Evolutionary conservation across 2,797 vertebrate genomes (phyloP).

Genomic region (Menidia menidia): DNA sequence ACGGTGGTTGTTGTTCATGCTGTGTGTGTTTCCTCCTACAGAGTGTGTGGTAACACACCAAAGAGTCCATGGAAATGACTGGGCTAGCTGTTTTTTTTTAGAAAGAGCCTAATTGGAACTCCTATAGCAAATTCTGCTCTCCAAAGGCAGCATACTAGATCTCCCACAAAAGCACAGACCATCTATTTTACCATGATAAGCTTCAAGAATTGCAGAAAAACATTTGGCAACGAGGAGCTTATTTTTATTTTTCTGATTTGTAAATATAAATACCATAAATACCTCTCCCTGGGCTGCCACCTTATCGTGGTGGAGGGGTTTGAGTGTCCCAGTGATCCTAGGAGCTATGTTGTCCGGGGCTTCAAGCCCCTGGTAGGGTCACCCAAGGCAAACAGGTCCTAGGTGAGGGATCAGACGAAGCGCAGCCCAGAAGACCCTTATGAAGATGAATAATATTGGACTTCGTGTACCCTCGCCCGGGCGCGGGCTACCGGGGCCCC

Average conservation of each 20-base stretch:
- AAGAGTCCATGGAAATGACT: constrained; percentile 50
- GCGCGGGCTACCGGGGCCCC: too few species aligned
- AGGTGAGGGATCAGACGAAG: too few species aligned
- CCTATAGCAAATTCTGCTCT: constrained; percentile 44
- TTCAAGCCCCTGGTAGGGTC: too few species aligned
- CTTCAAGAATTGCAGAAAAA: constrained; percentile 8
- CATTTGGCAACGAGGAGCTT: not conserved
- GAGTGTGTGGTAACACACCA: constrained; percentile 73
- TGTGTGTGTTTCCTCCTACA: constrained; percentile 64
- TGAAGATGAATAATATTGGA: too few species aligned
- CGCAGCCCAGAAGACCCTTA: too few species aligned
- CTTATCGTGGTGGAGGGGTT: too few species aligned
- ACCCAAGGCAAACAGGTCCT: too few species aligned
- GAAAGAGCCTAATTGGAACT: constrained; percentile 49
- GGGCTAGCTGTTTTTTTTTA: constrained; percentile 34
- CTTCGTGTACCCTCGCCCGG: too few species aligned
- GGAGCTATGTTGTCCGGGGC: too few species aligned
- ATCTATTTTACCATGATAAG: constrained; percentile 4
- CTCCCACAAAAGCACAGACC: constrained; percentile 26
- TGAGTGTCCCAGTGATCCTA: too few species aligned
- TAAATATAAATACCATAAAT: too few species aligned
- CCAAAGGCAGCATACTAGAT: constrained; percentile 41
- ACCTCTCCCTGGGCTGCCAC: too few species aligned
- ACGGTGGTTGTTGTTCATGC: constrained; percentile 67
- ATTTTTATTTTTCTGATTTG: not conserved